Evolutionary conservation across 2,113 vertebrate genomes (phyloP), one percentile per base, ranked within the genome.

Genomic region (Poeciliopsis retropinna): DNA sequence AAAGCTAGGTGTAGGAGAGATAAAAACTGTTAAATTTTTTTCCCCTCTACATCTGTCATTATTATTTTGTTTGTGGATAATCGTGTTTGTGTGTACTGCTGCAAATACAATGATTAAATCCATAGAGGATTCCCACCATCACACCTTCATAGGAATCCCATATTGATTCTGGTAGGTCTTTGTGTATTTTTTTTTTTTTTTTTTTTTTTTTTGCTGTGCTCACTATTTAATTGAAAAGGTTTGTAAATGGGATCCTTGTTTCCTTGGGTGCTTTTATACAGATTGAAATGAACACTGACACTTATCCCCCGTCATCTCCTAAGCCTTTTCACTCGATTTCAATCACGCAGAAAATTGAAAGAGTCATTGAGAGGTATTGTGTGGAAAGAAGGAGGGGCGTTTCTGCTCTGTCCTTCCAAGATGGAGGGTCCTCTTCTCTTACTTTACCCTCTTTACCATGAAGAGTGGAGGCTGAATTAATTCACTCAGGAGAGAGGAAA

Each of bases 1-100:
- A 65, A 83, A 85, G 71, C 75, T 65, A 80, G 76, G 86, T 76
- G 77, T 81, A 79, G 81, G 74, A 84, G 75, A 83, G 75, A 61
- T 84, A 60, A 73, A 88, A 73, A 57, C 60, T 77, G 78, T 84
- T 60, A 87, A 82, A 30, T 31, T 83, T 85, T 77, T 78, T 83
- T 51, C 60, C 31, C 64, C 68, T 60, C 19, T 14, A n/a, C n/a
- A 61, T 68, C 22, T 80, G 30, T 70, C 67, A 70, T 78, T 67
- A 67, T 41, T 25, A 51, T 66, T 72, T 68, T 60, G 34, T 19
- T n/a, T 32, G 54, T 41, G 13, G 29, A 62, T 14, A 17, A 47
- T 29, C 41, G n/a, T 5, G 32, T 28, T 29, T 34, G n/a, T 5
- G 32, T 28, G 10, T 41, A 30, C 39, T 70, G 3, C 12, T 31